Evolutionary conservation across 2,888 invertebrate species (phyloP).

Genomic region (Conistra vaccinii): DNA sequence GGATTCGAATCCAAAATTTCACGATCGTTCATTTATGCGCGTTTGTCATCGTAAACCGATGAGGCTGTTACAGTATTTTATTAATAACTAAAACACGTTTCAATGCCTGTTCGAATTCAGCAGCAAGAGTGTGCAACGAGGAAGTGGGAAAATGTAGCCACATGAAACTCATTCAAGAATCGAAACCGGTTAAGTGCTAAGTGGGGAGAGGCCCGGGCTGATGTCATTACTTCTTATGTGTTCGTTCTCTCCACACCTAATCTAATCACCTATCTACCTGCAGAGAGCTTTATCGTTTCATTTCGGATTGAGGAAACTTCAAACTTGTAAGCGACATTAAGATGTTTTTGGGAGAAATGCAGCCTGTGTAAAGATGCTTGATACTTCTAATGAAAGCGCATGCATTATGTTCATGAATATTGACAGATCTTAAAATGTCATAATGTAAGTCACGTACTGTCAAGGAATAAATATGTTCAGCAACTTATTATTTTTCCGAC

Average conservation of each 20-base stretch:
- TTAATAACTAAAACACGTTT: background rate
- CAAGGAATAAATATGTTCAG: background rate
- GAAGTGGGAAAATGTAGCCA: slow-evolving; percentile 33
- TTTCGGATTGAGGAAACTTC: slow-evolving; percentile 50
- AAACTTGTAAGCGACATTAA: slow-evolving; percentile 35
- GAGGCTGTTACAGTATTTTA: background rate
- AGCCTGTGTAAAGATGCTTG: background rate
- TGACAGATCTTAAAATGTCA: background rate
- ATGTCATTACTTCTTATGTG: slow-evolving; percentile 65
- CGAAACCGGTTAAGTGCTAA: slow-evolving; percentile 63
- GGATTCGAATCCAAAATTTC: background rate
- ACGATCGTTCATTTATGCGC: background rate
- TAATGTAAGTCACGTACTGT: background rate
- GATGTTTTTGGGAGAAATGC: slow-evolving; percentile 39
- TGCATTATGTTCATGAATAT: background rate
- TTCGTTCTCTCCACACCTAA: slow-evolving; percentile 61
- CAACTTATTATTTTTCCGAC: no score
- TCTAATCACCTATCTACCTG: slow-evolving; percentile 65
- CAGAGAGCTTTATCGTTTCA: slow-evolving; percentile 58
- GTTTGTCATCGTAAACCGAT: background rate
- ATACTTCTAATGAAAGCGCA: background rate
- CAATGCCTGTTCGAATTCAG: slow-evolving; percentile 1
- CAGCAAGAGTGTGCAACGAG: slow-evolving; percentile 25
- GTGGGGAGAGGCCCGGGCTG: slow-evolving; percentile 48
- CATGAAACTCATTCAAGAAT: slow-evolving; percentile 64